Evolutionary conservation across 2,888 invertebrate species (phyloP).

Genomic region (Priapulus caudatus): DNA sequence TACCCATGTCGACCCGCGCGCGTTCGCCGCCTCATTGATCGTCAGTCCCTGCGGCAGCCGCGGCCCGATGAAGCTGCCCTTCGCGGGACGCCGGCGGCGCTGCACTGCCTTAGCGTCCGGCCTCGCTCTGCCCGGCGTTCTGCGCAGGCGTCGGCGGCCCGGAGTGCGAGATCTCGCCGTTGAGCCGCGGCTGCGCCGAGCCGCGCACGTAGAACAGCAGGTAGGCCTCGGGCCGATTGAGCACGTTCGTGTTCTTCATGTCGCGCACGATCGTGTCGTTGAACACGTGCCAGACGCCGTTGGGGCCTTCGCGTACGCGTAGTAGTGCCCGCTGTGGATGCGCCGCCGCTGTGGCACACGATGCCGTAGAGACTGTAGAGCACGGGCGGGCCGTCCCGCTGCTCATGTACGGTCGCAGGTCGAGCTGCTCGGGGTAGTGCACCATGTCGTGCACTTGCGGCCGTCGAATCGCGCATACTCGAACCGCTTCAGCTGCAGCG

Average conservation of each 20-base stretch:
- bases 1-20: background rate
- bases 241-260: slow-evolving; percentile 57
- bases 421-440: slow-evolving; percentile 47
- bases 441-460: background rate
- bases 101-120: no score
- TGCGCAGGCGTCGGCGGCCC: slow-evolving; percentile 10
- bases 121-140: slow-evolving; percentile 41
- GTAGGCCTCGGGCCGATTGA: slow-evolving; percentile 50
- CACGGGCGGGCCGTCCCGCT: slow-evolving; percentile 34
- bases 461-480: background rate
- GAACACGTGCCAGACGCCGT: slow-evolving; percentile 76
- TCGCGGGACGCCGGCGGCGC: no score
- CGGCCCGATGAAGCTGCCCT: background rate
- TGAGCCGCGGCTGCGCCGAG: slow-evolving; percentile 5
- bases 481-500: slow-evolving; percentile 78
- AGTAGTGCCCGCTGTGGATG: slow-evolving; percentile 85
- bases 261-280: slow-evolving; percentile 53
- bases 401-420: slow-evolving; percentile 54
- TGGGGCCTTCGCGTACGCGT: slow-evolving; percentile 73
- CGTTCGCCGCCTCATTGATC: slow-evolving; percentile 1
- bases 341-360: slow-evolving; percentile 82
- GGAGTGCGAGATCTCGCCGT: background rate
- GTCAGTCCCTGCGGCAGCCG: background rate
- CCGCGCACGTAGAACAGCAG: slow-evolving; percentile 62
- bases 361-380: slow-evolving; percentile 69